phyloP scores from a whole-genome alignment of 2,888 invertebrate species.

The Drosophila heteroneura region DNA sequence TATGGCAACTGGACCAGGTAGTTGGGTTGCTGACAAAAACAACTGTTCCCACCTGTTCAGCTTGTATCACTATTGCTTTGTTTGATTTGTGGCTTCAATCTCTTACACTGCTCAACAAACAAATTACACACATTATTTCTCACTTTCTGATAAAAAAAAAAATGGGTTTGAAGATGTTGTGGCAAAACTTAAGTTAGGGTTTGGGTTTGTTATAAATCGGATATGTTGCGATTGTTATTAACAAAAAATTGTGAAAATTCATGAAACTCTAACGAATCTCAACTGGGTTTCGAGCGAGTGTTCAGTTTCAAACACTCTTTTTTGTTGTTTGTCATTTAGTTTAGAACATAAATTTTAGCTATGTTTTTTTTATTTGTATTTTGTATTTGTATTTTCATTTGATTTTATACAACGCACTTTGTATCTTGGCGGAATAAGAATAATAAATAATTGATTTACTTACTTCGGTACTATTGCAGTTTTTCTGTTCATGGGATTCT shows the following conservation, averaged over 20 bases:
- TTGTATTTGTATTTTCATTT: slow-evolving; percentile 29
- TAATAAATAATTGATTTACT: slow-evolving; percentile 77
- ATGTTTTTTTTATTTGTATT: slow-evolving; percentile 46
- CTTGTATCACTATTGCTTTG: slow-evolving; percentile 75
- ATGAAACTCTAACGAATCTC: slow-evolving; percentile 40
- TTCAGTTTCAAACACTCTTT: slow-evolving; percentile 28
- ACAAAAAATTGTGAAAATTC: slow-evolving; percentile 36
- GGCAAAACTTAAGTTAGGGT: slow-evolving; percentile 22
- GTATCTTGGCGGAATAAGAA: slow-evolving; percentile 44
- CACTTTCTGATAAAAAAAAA: slow-evolving; percentile 73
- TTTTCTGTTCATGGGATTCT: slow-evolving; percentile 26
- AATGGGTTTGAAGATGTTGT: slow-evolving; percentile 20
- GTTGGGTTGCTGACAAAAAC: slow-evolving; percentile 22
- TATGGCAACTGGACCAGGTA: slow-evolving; percentile 64
- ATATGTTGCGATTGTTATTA: slow-evolving; percentile 72
- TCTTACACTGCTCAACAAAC: slow-evolving; percentile 54
- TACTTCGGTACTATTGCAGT: slow-evolving; percentile 74
- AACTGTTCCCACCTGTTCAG: slow-evolving; percentile 45
- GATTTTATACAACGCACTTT: slow-evolving; percentile 49
- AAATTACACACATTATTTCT: slow-evolving; percentile 52
- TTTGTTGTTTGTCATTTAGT: slow-evolving; percentile 28
- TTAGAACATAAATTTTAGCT: slow-evolving; percentile 65
- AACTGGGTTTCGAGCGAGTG: slow-evolving; percentile 33
- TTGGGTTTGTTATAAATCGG: slow-evolving; percentile 34
- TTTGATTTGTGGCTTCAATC: slow-evolving; percentile 69